Conservation (phyloP, 2,113 vertebrate genomes). For the zebrafish (Danio rerio) region GRCz12tu NC_133182.1:29236501-29237000, state of each 20-base stretch:
- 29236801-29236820: constrained; percentile 80
- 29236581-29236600: constrained; percentile 82
- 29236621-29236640: constrained; percentile 76
- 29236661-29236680: constrained; percentile 66
- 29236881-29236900: too few relatives aligned
- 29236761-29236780: constrained; percentile 81
- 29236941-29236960: too few relatives aligned
- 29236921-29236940: too few relatives aligned
- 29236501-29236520: constrained; percentile 76
- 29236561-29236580: constrained; percentile 84
- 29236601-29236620: constrained; percentile 83
- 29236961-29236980: too few relatives aligned
- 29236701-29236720: not conserved
- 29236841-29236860: too few relatives aligned
- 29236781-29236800: constrained; percentile 81
- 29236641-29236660: constrained; percentile 77
- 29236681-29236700: not conserved
- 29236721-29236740: not conserved
- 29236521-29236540: constrained; percentile 83
- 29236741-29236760: constrained; percentile 84
- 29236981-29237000: too few relatives aligned
- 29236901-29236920: too few relatives aligned
- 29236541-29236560: constrained; percentile 81
- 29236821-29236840: constrained; percentile 44
- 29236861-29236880: too few relatives aligned